Evolutionary conservation across 2,888 invertebrate species (phyloP).

Genomic region (Coelopa pilipes): DNA sequence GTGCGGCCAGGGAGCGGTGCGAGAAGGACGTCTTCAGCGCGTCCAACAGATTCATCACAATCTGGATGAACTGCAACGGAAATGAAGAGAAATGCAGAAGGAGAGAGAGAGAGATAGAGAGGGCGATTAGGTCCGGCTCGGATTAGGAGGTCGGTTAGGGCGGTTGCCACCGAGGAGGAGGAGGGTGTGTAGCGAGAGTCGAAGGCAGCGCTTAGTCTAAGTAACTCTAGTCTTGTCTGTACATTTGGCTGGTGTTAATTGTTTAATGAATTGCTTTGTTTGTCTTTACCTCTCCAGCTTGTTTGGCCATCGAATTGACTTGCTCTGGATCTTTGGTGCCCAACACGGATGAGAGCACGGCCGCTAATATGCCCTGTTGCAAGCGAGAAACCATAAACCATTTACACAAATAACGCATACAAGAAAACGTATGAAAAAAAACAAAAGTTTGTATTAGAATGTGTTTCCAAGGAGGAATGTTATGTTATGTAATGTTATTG

Average conservation of each 20-base stretch:
- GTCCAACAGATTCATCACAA: constrained; percentile 89
- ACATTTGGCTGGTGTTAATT: constrained; percentile 27
- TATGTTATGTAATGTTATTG: constrained; percentile 9
- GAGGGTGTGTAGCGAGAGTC: background rate
- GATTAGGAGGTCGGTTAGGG: background rate
- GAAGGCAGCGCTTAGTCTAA: constrained; percentile 3
- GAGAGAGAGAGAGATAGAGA: constrained; percentile 9
- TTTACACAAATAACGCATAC: constrained; percentile 29
- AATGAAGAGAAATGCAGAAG: constrained; percentile 30
- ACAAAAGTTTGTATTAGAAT: constrained; percentile 30
- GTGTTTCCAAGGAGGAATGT: constrained; percentile 14
- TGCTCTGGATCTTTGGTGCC: constrained; percentile 92
- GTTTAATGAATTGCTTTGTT: constrained; percentile 41
- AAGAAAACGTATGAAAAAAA: constrained; percentile 33
- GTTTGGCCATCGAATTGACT: constrained; percentile 93
- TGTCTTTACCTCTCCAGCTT: constrained; percentile 89
- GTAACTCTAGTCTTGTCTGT: constrained; percentile 17
- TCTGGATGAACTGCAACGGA: constrained; percentile 83
- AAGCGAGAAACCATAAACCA: constrained; percentile 62
- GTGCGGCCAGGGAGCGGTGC: constrained; percentile 85
- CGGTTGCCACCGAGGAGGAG: constrained; percentile 17
- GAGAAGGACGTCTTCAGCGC: constrained; percentile 93
- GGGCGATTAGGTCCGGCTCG: background rate
- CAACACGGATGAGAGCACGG: constrained; percentile 89
- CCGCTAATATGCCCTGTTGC: constrained; percentile 91